phyloP scores from a whole-genome alignment of 2,797 vertebrate genomes.

The Sparidentex hasta region DNA sequence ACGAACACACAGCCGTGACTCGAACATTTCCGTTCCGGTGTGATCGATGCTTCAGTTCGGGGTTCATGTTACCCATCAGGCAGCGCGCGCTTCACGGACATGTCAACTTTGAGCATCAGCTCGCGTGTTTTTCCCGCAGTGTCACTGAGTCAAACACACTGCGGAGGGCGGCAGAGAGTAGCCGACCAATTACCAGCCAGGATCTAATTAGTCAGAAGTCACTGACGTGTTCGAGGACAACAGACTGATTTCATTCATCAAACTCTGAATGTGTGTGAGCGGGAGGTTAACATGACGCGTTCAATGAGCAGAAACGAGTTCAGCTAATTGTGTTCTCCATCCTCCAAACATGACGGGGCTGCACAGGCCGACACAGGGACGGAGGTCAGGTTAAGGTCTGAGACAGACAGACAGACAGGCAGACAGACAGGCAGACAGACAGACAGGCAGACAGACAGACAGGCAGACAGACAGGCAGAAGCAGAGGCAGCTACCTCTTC shows the following conservation, averaged over 20 bases:
- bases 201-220: background rate
- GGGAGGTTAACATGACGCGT: accelerated
- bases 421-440: too few species aligned
- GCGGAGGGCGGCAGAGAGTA: constrained; percentile 7
- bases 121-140: background rate
- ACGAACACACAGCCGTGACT: background rate
- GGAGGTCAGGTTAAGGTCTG: too few species aligned
- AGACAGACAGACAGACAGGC: too few species aligned
- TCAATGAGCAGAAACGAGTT: background rate
- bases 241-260: too few species aligned
- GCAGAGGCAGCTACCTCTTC: constrained; percentile 86
- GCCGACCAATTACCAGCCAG: background rate
- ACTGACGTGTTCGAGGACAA: too few species aligned
- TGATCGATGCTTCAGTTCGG: background rate
- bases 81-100: background rate
- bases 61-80: background rate
- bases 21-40: background rate
- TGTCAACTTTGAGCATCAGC: background rate
- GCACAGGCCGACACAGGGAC: background rate
- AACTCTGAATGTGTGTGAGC: too few species aligned
- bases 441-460: background rate
- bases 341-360: background rate
- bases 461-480: background rate
- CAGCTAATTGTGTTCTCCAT: background rate
- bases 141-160: background rate